Base-by-base conservation (phyloP, 2,797 vertebrate genomes). In the Microhierax caerulescens region DNA sequence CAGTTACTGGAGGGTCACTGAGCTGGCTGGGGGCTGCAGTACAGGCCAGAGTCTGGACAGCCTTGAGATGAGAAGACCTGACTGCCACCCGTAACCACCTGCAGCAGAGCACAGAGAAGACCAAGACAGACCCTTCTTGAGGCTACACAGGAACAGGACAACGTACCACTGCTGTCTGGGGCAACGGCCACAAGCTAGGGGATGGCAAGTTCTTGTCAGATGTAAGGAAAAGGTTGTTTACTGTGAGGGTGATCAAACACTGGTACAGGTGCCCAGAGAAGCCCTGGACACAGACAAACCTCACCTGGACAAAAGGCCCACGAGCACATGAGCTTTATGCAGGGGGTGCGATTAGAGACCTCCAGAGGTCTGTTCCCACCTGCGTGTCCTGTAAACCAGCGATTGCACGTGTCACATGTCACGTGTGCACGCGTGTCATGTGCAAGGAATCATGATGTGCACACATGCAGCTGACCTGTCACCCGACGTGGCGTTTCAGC, bases 71-170 rank as follows among this genome's bases (percentile, higher is more conserved):
- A 41, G 36, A 22, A 94, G 37, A 67, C 22, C 19, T 3, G 8
- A 37, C 0, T 27, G 50, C 14, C 37, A 59, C 53, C 32, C 60
- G 7, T 28, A 65, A 47, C 23, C 25, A 64, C 48, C 14, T 5
- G 23, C 0, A 10, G 67, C 25, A 51, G 7, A 48, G 63, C 28
- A 48, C 0, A 30, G 59, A 25, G 32, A 69, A 48, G 37, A 45
- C 17, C 3, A 11, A 89, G 45, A 5, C 68, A 86, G 76, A 51
- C 4, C 8, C 27, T 51, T 24, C 56, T 5, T 36, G 51, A 37
- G 18, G 14, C 39, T 25, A 23, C 2, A 1, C 0, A 10, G 22
- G 24, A 9, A 65, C 1, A 70, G 23, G 15, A 60, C 9, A 65
- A 34, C 36, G 19, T 8, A 3, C 11, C 18, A 2, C 0, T 36